Percentiles rank a stretch among this genome's conserved stretches.
Conservation (phyloP, 2,888 invertebrate species). For the Drosophila kuntzei region DNA sequence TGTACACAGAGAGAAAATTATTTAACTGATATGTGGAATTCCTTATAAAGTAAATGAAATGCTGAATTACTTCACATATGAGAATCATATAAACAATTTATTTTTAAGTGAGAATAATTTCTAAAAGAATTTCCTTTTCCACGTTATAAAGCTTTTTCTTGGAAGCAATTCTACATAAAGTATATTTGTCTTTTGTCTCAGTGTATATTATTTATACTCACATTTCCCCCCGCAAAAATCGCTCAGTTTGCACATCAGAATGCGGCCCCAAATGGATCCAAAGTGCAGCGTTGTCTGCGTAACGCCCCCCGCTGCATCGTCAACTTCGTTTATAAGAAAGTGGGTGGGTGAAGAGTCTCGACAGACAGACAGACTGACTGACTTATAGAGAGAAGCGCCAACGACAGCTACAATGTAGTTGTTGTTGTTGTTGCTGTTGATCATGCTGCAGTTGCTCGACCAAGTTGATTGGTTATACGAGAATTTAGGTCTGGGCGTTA, state of each 20-base stretch:
- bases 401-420: slow-evolving; percentile 17
- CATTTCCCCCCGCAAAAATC: slow-evolving; percentile 11
- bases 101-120: not conserved
- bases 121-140: not conserved
- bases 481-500: slow-evolving; percentile 71
- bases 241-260: slow-evolving; percentile 37
- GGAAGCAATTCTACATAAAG: not conserved
- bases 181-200: slow-evolving; percentile 13
- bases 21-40: not conserved
- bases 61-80: not conserved
- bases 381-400: slow-evolving; percentile 33
- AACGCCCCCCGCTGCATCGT: slow-evolving; percentile 46
- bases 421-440: slow-evolving; percentile 25
- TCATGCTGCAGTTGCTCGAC: slow-evolving; percentile 25
- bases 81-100: not conserved
- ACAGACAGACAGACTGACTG: slow-evolving; percentile 16
- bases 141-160: not conserved
- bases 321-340: slow-evolving; percentile 37
- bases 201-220: slow-evolving; percentile 34
- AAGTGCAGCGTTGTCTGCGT: slow-evolving; percentile 60
- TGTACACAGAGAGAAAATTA: slow-evolving; percentile 17
- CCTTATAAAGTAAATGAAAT: not conserved
- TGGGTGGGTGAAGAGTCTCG: slow-evolving; percentile 46
- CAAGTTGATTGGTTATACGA: slow-evolving; percentile 49
- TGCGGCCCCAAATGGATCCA: slow-evolving; percentile 59